Conservation (phyloP, 2,888 invertebrate genomes). For the Pogonocherus hispidulus region DNA sequence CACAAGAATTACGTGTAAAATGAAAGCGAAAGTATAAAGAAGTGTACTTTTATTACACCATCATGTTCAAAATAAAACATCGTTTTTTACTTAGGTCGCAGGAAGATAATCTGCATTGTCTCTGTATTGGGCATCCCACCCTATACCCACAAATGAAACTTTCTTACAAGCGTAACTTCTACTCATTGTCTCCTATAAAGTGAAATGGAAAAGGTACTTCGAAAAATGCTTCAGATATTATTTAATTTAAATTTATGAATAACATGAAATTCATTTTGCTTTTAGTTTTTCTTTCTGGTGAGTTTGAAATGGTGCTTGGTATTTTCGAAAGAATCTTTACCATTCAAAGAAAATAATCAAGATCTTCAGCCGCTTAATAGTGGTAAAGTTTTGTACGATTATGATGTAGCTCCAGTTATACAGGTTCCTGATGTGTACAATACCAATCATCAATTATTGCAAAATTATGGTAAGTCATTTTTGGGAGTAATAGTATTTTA, state of each 20-base stretch:
- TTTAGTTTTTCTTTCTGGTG: constrained; percentile 14
- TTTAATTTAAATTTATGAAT: background rate
- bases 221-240: constrained; percentile 2
- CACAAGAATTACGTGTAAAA: constrained; percentile 14
- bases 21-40: constrained; percentile 27
- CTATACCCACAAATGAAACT: constrained; percentile 16
- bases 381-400: constrained; percentile 37
- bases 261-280: constrained; percentile 11
- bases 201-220: constrained; percentile 26
- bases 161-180: constrained; percentile 10
- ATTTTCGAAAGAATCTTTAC: constrained; percentile 13
- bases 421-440: constrained; percentile 20
- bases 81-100: constrained; percentile 30
- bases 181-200: constrained; percentile 3
- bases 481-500: too few relatives aligned
- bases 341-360: constrained; percentile 16
- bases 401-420: constrained; percentile 35
- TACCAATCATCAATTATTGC: constrained; percentile 3
- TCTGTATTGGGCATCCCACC: constrained; percentile 19
- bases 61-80: constrained; percentile 20
- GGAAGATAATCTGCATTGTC: constrained; percentile 32
- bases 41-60: constrained; percentile 24
- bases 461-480: constrained; percentile 18
- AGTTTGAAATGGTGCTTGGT: constrained; percentile 7
- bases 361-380: constrained; percentile 34